Percentiles rank a stretch among this genome's conserved stretches.
phyloP scores from a whole-genome alignment of 2,113 vertebrate genomes.

The Hylia prasina region DNA sequence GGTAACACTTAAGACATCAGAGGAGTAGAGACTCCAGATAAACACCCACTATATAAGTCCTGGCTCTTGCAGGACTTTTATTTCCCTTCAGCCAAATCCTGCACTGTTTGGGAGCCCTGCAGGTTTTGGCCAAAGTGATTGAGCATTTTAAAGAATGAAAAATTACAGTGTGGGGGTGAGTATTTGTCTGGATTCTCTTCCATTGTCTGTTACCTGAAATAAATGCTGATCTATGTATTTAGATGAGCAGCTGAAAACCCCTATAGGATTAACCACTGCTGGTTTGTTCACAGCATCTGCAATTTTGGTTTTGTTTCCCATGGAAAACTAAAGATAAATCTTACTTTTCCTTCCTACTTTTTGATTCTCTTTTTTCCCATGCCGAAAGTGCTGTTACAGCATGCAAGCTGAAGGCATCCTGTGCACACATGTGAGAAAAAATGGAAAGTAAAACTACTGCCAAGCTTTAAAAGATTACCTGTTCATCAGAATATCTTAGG shows the following conservation, averaged over 20 bases:
- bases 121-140: background rate
- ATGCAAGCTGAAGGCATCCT: background rate
- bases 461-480: background rate
- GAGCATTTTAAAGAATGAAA: background rate
- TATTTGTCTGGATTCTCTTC: background rate
- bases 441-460: background rate
- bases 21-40: background rate
- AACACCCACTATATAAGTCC: background rate
- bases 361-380: background rate
- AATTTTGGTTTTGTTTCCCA: background rate
- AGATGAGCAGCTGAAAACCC: background rate
- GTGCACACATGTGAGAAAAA: background rate
- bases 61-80: background rate
- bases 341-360: background rate
- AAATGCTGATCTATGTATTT: background rate
- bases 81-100: background rate
- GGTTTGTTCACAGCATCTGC: background rate
- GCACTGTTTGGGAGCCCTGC: background rate
- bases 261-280: background rate
- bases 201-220: background rate
- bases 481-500: background rate
- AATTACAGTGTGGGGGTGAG: fast-evolving
- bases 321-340: background rate
- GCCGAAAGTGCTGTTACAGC: background rate
- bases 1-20: background rate